phyloP scores from a whole-genome alignment of 2,888 invertebrate genomes.

The Galerucella calmariensis region DNA sequence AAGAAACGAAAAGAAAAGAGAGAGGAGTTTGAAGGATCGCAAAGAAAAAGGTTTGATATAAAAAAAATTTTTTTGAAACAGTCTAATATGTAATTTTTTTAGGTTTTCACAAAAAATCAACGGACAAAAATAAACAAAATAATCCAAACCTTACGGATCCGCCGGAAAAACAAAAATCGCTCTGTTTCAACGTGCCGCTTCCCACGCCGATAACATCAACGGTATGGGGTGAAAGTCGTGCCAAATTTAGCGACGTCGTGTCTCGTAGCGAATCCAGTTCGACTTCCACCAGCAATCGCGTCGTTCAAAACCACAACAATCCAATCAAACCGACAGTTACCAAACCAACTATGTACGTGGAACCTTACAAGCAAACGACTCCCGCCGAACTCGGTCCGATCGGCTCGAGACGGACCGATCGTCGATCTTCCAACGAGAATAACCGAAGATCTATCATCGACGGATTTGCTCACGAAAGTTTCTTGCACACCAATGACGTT shows the following conservation, averaged over 20 bases:
- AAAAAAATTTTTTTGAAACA: too few relatives aligned
- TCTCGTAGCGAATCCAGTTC: slow-evolving; percentile 66
- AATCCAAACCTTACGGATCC: slow-evolving; percentile 30
- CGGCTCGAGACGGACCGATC: slow-evolving; percentile 59
- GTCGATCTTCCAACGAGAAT: slow-evolving; percentile 33
- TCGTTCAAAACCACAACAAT: slow-evolving; percentile 4
- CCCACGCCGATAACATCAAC: slow-evolving; percentile 58
- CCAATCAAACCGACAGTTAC: slow-evolving; percentile 35
- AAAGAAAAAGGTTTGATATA: slow-evolving; percentile 51
- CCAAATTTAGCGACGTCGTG: slow-evolving; percentile 72
- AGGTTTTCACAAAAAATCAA: slow-evolving; percentile 43
- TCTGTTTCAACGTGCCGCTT: slow-evolving; percentile 48
- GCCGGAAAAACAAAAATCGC: slow-evolving; percentile 32
- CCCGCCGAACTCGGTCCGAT: slow-evolving; percentile 65
- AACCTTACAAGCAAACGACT: slow-evolving; percentile 59
- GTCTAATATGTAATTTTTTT: neutral
- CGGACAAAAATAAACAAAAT: slow-evolving; percentile 45
- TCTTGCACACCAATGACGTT: slow-evolving; percentile 37
- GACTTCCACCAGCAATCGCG: slow-evolving; percentile 36
- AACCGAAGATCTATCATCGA: slow-evolving; percentile 39
- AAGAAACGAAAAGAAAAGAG: slow-evolving; percentile 46
- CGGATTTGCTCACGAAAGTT: slow-evolving; percentile 21
- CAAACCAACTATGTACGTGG: slow-evolving; percentile 62
- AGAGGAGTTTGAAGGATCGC: slow-evolving; percentile 53
- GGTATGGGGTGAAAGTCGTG: slow-evolving; percentile 69